Percentiles rank a stretch among this genome's conserved stretches.
phyloP scores from a whole-genome alignment of 2,113 vertebrate genomes.

The Formicarius rufipectus region DNA sequence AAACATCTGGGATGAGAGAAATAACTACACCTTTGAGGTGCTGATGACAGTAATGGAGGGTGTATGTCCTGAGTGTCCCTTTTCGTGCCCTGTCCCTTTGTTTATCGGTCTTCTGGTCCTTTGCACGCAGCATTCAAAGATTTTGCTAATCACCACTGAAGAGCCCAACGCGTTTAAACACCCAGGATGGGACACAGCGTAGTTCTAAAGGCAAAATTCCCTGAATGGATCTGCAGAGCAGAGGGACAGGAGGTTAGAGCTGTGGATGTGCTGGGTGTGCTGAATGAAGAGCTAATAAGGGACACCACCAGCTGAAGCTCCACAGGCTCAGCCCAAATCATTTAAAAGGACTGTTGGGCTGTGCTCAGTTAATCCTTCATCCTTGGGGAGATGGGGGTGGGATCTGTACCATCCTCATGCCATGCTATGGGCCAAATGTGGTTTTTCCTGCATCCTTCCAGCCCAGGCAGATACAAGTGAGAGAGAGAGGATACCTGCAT shows the following conservation, averaged over 20 bases:
- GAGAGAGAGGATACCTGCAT: background rate
- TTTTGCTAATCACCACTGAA: background rate
- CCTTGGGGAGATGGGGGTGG: background rate
- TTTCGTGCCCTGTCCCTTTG: background rate
- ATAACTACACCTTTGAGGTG: background rate
- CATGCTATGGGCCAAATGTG: rapidly evolving
- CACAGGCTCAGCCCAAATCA: background rate
- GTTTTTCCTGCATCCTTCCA: background rate
- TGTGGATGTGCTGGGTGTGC: background rate
- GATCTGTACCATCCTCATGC: background rate
- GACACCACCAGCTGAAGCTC: background rate
- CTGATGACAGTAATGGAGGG: background rate
- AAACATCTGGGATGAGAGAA: background rate
- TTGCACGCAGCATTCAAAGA: background rate
- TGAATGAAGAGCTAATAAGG: background rate
- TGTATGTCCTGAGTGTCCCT: rapidly evolving
- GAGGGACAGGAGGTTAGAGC: background rate
- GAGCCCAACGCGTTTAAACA: background rate
- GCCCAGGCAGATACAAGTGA: background rate
- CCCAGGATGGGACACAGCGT: rapidly evolving
- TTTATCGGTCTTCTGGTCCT: no score
- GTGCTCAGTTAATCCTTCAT: background rate
- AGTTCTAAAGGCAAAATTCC: background rate
- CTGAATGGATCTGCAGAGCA: background rate
- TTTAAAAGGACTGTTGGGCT: background rate